phyloP scores from a whole-genome alignment of 2,113 vertebrate genomes.

The Spilogale gracilis region DNA sequence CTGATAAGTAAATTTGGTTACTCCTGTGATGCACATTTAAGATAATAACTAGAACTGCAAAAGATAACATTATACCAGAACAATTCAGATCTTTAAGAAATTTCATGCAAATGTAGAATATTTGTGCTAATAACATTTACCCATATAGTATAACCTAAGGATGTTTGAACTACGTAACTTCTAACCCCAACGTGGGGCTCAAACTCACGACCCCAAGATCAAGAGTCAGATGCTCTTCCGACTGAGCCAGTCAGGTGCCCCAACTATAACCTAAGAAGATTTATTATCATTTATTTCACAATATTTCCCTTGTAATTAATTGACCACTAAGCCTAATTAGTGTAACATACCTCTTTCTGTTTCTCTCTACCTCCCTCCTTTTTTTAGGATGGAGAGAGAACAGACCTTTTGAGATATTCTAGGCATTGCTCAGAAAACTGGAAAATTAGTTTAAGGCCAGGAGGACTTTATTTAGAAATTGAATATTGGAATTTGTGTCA shows the following conservation, averaged over 20 bases:
- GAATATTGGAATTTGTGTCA: not conserved
- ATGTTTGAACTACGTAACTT: not conserved
- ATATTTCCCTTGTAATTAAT: not conserved
- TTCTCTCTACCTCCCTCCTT: not conserved
- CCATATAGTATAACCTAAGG: not conserved
- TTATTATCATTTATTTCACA: not conserved
- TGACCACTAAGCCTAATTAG: not conserved
- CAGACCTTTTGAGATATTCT: not conserved
- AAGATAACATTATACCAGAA: not conserved
- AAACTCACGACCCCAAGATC: not conserved
- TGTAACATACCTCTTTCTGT: not conserved
- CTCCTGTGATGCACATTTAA: not conserved
- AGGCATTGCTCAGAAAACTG: not conserved
- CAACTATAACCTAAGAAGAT: not conserved
- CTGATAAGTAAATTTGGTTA: not conserved
- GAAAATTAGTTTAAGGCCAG: not conserved
- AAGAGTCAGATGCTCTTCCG: not conserved
- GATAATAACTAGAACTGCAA: not conserved
- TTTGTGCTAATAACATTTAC: not conserved
- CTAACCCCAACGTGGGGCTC: not conserved
- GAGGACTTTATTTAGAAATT: not conserved
- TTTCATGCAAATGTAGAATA: not conserved
- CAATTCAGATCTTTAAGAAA: not conserved
- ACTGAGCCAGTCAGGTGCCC: not conserved
- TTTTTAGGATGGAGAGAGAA: not conserved